phyloP scores from a whole-genome alignment of 2,888 invertebrate species.

The Strigamia transsilvanica region DNA sequence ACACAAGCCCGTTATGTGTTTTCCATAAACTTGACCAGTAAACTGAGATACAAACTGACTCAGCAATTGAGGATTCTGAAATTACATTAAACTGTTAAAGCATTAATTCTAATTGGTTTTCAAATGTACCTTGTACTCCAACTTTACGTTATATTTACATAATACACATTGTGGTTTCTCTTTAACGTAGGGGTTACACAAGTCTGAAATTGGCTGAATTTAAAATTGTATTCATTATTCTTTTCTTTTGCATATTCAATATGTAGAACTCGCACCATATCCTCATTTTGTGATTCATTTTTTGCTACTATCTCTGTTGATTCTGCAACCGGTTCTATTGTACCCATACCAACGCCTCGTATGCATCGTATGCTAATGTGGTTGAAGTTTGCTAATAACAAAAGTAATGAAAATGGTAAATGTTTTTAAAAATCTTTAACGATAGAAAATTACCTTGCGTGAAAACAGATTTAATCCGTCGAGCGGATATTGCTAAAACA shows the following conservation, averaged over 20 bases:
- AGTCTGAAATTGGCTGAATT: slow-evolving; percentile 58
- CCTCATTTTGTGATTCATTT: neutral
- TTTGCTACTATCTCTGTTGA: neutral
- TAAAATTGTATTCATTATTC: neutral
- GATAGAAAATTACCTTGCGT: neutral
- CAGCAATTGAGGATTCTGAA: slow-evolving; percentile 79
- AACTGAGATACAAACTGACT: slow-evolving; percentile 96
- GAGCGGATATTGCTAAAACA: neutral
- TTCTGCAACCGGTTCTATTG: neutral
- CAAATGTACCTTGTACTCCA: slow-evolving; percentile 76
- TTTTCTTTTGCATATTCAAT: neutral
- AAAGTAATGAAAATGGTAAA: neutral
- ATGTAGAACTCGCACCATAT: neutral
- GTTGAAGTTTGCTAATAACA: neutral
- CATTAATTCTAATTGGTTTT: neutral
- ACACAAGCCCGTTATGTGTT: slow-evolving; percentile 94
- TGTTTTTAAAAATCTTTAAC: neutral
- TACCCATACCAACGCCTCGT: neutral
- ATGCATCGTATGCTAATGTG: neutral
- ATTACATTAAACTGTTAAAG: neutral
- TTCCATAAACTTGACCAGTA: slow-evolving; percentile 90
- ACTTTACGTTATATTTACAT: slow-evolving; percentile 81
- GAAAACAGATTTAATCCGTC: neutral
- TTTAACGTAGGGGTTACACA: slow-evolving; percentile 77
- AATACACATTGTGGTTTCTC: slow-evolving; percentile 79